Base-by-base conservation (phyloP, 2,113 vertebrate genomes). In the Miniopterus natalensis region DNA sequence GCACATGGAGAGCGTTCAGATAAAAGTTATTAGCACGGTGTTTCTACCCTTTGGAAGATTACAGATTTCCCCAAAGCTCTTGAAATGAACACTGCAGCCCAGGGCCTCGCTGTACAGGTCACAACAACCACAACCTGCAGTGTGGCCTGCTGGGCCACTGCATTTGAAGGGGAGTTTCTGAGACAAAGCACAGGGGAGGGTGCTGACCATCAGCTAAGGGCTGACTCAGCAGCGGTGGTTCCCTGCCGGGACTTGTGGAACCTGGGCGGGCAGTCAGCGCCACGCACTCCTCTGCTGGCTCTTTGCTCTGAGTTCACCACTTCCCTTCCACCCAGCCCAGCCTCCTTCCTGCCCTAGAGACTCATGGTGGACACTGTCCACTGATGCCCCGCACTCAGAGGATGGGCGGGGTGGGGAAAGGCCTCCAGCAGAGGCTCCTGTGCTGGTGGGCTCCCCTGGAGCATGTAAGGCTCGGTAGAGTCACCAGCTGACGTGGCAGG, bases 401-500 rank as follows among this genome's bases (percentile, higher is more conserved):
- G 77, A 81, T 49, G 57, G 14, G 42, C 42, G 53, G 53, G 55
- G 49, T 71, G 49, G 68, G 15, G 17, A 31, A 36, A 45, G 53
- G 47, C 77, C 27, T 75, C 66, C 45, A 79, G 55, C 73, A 42
- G 36, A 40, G 17, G 66, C 49, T 70, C 65, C n/a, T 1, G 8
- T 11, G 61, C 70, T 8, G 45, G 94, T 84, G 92, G 92, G 95
- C 87, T 71, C 88, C 63, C 63, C 66, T 53, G 57, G 27, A 80
- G 70, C 75, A 59, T 49, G 23, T 5, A 73, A 61, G 81, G 74
- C 40, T 6, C 23, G 51, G 78, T 77, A 74, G 42, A 40, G 79
- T 57, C 29, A 89, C 90, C 88, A 84, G 92, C 78, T 85, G 92
- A 97, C 85, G 95, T 97, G 97, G 97, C 97, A 92, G 55, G 90